Conservation (phyloP, 2,113 vertebrate genomes). For the Periophthalmodon schlosseri region DNA sequence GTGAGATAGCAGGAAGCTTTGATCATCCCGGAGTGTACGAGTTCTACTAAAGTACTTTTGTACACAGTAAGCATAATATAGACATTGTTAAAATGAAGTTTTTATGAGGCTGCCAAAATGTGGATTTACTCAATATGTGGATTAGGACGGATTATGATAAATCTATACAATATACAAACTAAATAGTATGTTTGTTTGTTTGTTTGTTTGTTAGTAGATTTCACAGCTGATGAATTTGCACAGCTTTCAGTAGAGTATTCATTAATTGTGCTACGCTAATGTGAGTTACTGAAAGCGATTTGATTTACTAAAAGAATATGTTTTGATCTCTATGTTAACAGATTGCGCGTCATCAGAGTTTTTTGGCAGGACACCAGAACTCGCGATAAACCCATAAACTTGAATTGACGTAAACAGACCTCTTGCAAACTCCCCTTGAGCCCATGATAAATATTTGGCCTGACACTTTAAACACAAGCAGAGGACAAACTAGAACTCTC, state of each 20-base stretch:
- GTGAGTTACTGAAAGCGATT: background rate
- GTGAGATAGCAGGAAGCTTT: background rate
- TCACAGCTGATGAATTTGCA: background rate
- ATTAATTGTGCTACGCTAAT: background rate
- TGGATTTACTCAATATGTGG: background rate
- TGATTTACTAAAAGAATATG: background rate
- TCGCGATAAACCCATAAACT: conserved; percentile 4
- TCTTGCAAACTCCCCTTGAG: conserved; percentile 6
- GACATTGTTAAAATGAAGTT: background rate
- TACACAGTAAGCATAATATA: background rate
- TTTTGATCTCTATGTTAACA: background rate
- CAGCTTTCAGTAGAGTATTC: background rate
- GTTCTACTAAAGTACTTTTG: background rate
- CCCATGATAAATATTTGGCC: background rate
- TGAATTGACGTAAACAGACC: background rate
- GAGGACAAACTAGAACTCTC: conserved; percentile 18
- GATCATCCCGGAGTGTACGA: background rate
- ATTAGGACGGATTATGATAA: background rate
- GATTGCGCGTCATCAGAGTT: background rate
- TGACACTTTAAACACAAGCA: conserved; percentile 11
- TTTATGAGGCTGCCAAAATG: background rate
- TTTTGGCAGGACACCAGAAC: background rate
- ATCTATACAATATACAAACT: background rate
- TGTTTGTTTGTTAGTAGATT: background rate
- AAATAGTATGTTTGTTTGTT: background rate